These are phyloP conservation scores for Podargus strigoides DNA, from an alignment of 2,797 vertebrate genomes.

Conservation along the genomic window DNA sequence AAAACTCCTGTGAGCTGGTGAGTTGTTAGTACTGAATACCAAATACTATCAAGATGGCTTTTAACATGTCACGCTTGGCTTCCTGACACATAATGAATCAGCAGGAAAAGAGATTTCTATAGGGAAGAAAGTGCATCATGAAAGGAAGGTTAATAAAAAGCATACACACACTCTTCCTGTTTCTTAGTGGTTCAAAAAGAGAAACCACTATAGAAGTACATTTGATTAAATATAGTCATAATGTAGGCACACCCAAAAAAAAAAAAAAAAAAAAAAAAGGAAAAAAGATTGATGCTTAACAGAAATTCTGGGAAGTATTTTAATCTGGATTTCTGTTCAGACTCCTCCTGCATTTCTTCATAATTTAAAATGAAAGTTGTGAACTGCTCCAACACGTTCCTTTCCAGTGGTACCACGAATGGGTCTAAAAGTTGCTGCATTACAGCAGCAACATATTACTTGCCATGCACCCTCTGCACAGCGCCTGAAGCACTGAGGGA, in stretches of 20 bases:
- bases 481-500: background rate
- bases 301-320: constrained; percentile 13
- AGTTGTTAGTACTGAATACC: constrained; percentile 75
- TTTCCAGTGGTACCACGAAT: background rate
- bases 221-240: constrained; percentile 16
- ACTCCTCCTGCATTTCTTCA: background rate
- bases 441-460: background rate
- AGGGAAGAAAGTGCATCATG: constrained; percentile 44
- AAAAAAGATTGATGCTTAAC: background rate
- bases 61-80: constrained; percentile 74
- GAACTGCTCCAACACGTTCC: background rate
- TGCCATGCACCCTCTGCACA: background rate
- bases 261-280: background rate
- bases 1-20: constrained; percentile 53
- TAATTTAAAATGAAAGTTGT: background rate
- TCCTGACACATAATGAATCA: constrained; percentile 72
- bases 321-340: background rate
- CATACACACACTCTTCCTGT: background rate
- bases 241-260: background rate
- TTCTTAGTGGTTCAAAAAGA: background rate
- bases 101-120: constrained; percentile 63
- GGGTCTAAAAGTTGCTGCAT: background rate
- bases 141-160: constrained; percentile 59
- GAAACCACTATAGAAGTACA: background rate
- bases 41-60: constrained; percentile 80